Evolutionary conservation across 1,140 invertebrate species (phyloP).

Genomic region (Ostrea denselamellosa): DNA sequence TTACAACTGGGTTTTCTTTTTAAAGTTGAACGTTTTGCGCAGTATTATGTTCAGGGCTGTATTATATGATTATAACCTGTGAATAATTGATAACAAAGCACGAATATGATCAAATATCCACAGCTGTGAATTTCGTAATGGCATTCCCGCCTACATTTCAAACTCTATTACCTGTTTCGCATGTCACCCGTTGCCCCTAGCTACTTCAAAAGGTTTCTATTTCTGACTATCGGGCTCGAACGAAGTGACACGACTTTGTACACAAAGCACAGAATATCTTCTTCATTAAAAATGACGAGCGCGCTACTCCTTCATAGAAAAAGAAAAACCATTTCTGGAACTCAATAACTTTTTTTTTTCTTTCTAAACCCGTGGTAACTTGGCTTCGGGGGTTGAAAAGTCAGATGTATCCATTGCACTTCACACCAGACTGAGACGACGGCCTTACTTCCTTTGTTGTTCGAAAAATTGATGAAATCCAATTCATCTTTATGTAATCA

Average conservation of each 20-base stretch:
- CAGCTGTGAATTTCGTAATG: not conserved
- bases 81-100: not conserved
- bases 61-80: not conserved
- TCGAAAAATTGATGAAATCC: conserved; percentile 20
- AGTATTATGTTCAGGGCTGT: too few relatives aligned
- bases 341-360: not conserved
- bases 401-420: conserved; percentile 14
- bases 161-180: not conserved
- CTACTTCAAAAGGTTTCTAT: not conserved
- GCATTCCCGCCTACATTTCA: conserved; percentile 3
- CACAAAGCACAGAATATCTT: not conserved
- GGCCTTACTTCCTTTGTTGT: not conserved
- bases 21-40: too few relatives aligned
- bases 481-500: conserved; percentile 29
- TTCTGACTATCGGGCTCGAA: not conserved
- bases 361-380: not conserved
- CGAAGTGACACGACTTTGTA: not conserved
- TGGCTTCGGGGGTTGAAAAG: not conserved
- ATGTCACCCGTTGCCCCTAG: not conserved
- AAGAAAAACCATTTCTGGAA: not conserved
- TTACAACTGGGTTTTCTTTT: too few relatives aligned
- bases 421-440: not conserved
- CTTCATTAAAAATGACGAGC: not conserved
- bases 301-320: not conserved
- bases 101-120: not conserved